A percentile compares a stretch with the other conserved stretches of the same genome.
Evolutionary conservation across 2,113 vertebrate species (phyloP).

Genomic region (Monopterus albus): DNA sequence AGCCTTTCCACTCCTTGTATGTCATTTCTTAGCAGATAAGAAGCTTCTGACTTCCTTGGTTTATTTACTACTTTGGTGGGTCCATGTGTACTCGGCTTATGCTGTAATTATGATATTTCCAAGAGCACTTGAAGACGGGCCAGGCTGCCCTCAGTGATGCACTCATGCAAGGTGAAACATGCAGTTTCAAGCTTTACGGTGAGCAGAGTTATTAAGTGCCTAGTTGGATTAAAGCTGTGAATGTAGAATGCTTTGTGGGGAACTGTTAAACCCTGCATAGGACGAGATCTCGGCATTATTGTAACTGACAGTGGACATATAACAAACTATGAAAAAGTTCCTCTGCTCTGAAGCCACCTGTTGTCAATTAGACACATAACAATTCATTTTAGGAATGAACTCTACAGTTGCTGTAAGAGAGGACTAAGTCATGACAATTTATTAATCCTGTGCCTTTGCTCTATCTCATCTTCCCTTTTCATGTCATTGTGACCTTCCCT

Average conservation of each 20-base stretch:
- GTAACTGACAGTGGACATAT: too few relatives aligned
- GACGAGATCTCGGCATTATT: too few relatives aligned
- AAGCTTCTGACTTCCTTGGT: neutral
- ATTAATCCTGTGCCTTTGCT: constrained; percentile 58
- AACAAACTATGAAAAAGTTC: too few relatives aligned
- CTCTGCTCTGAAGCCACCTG: too few relatives aligned
- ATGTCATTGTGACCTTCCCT: constrained; percentile 56
- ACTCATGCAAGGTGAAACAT: constrained; percentile 13
- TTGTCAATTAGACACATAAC: constrained; percentile 26
- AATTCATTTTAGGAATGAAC: constrained; percentile 40
- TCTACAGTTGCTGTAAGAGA: constrained; percentile 40
- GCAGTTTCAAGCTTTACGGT: constrained; percentile 14
- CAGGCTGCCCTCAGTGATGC: neutral
- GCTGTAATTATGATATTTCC: constrained; percentile 39
- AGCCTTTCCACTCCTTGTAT: neutral
- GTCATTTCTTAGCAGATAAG: neutral
- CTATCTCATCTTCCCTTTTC: constrained; percentile 48
- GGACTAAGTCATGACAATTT: constrained; percentile 61
- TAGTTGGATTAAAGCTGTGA: neutral
- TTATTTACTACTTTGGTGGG: constrained; percentile 9
- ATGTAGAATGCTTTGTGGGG: neutral
- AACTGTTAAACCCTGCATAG: neutral
- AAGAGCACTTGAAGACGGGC: neutral
- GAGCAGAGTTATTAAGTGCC: neutral
- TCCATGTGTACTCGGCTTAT: constrained; percentile 5